These are phyloP conservation scores for Pseudococcus longispinus DNA, from an alignment of 2,888 invertebrate genomes.

Conservation along the genomic window DNA sequence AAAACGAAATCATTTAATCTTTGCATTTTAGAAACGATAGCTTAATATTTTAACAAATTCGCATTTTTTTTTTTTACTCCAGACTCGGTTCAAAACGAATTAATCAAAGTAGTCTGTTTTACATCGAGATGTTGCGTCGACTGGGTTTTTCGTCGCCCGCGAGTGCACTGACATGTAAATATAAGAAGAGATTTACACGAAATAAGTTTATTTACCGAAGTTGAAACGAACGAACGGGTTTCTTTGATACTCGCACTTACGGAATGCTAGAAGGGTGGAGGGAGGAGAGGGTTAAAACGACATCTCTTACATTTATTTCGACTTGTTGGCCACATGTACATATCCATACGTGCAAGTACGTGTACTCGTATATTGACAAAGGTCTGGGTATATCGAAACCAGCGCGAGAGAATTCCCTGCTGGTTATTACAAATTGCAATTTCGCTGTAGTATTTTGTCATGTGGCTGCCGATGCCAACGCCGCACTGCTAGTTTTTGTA, in stretches of 20 bases:
- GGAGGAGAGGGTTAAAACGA: not conserved
- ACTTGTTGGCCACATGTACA: not conserved
- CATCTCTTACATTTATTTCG: constrained; percentile 1
- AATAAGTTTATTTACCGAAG: constrained; percentile 11
- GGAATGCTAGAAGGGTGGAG: not conserved
- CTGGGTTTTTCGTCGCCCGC: not conserved
- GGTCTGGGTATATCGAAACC: not conserved
- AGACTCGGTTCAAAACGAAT: not conserved
- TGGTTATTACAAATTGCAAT: constrained; percentile 26
- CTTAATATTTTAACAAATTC: not conserved
- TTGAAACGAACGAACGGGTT: not conserved
- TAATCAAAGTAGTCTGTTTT: not conserved
- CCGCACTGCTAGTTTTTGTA: not conserved
- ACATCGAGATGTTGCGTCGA: not conserved
- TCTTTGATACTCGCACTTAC: not conserved
- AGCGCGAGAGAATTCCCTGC: constrained; percentile 10
- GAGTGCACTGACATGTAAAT: constrained; percentile 5
- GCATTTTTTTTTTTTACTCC: not conserved
- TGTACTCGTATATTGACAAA: not conserved
- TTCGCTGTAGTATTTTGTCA: not conserved
- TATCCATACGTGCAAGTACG: not conserved
- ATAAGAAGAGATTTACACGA: not conserved
- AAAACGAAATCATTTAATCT: not conserved
- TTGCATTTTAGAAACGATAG: not conserved
- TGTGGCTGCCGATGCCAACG: not conserved